Conservation (phyloP, 1,140 invertebrate genomes). For the Meloidogyne hapla region DNA sequence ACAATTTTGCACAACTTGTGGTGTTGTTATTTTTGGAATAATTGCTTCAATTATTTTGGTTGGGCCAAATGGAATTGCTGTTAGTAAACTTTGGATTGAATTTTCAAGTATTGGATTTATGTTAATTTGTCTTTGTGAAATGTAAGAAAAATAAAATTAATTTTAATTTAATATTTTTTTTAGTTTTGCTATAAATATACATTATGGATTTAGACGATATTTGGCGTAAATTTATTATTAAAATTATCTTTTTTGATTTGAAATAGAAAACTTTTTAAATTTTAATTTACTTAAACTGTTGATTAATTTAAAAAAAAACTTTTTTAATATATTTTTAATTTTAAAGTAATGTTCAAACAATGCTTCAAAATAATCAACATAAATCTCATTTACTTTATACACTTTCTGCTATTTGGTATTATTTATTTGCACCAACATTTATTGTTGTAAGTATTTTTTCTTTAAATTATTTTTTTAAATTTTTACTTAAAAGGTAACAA, state of each 20-base stretch:
- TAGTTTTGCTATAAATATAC: not conserved
- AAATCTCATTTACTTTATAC: slow-evolving; percentile 4
- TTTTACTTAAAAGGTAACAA: not conserved
- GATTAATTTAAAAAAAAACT: too few relatives aligned
- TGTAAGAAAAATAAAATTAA: not conserved
- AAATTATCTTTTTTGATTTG: too few relatives aligned
- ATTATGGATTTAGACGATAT: slow-evolving; percentile 6
- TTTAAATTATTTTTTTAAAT: not conserved
- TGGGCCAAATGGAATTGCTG: not conserved
- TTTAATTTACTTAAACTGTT: too few relatives aligned
- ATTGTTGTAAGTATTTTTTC: not conserved
- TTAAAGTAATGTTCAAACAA: not conserved
- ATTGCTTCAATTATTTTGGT: not conserved
- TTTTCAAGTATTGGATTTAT: not conserved
- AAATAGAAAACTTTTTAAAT: too few relatives aligned
- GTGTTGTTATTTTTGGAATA: not conserved
- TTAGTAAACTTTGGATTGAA: slow-evolving; percentile 1
- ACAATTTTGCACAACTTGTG: not conserved
- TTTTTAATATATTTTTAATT: not conserved
- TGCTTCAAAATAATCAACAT: slow-evolving; percentile 2
- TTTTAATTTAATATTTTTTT: not conserved
- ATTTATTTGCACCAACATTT: not conserved
- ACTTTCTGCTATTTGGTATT: slow-evolving; percentile 5
- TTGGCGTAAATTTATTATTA: not conserved
- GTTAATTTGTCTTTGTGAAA: not conserved